A percentile compares a stretch with the other conserved stretches of the same genome.
phyloP scores from a whole-genome alignment of 2,888 invertebrate genomes.

The Dromius quadrimaculatus region DNA sequence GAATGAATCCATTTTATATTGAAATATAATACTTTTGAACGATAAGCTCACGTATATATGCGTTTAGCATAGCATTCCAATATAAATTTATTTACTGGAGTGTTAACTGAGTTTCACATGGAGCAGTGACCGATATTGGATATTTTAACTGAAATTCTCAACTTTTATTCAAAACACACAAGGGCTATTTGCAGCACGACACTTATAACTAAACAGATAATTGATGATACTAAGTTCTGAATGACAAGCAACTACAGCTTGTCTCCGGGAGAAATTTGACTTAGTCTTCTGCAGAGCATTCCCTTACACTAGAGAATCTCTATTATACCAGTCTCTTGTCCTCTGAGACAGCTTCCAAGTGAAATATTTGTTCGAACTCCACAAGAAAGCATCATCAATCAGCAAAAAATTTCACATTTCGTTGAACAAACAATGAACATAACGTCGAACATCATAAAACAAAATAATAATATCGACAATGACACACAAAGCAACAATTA shows the following conservation, averaged over 20 bases:
- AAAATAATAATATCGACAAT: constrained; percentile 31
- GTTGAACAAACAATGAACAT: constrained; percentile 2
- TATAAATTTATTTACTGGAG: no score
- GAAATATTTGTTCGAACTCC: constrained; percentile 29
- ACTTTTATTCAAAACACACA: no score
- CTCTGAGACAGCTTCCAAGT: constrained; percentile 17
- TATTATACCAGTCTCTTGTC: constrained; percentile 12
- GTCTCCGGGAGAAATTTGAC: constrained; percentile 12
- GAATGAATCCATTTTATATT: no score
- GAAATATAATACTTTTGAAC: no score
- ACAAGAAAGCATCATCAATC: constrained; percentile 31
- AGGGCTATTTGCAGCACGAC: no score
- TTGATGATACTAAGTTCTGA: no score
- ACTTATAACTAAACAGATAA: no score
- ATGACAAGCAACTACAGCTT: constrained; percentile 1
- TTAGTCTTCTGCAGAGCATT: neutral
- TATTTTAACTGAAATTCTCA: no score
- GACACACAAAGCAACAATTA: constrained; percentile 34
- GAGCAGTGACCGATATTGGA: no score
- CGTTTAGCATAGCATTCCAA: no score
- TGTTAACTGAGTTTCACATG: no score
- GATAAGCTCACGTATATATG: no score
- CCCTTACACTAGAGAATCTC: constrained; percentile 3
- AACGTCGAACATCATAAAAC: constrained; percentile 19
- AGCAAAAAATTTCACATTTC: constrained; percentile 27